A percentile compares a stretch with the other conserved stretches of the same genome.
Evolutionary conservation across 2,113 vertebrate genomes (phyloP).

Genomic region (Pterocles gutturalis): DNA sequence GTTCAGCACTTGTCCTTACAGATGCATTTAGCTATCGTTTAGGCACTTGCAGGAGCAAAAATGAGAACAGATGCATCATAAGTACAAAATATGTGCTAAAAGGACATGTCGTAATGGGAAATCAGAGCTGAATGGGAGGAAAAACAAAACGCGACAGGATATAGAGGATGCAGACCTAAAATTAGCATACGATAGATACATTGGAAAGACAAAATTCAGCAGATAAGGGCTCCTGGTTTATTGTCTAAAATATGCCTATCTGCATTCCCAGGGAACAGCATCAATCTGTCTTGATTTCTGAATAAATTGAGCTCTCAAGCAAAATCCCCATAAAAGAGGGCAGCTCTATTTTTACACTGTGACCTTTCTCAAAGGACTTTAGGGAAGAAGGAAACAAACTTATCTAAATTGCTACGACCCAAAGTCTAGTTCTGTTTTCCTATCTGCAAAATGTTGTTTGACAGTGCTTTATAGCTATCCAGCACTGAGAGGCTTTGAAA

Average conservation of each 20-base stretch:
- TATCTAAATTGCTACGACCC: neutral
- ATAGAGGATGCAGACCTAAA: constrained; percentile 38
- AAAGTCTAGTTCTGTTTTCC: neutral
- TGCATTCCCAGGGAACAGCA: constrained; percentile 52
- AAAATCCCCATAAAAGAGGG: constrained; percentile 38
- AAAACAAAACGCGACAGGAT: constrained; percentile 27
- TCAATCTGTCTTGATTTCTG: constrained; percentile 57
- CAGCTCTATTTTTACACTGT: constrained; percentile 46
- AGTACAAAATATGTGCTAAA: constrained; percentile 52
- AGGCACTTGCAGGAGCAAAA: constrained; percentile 32
- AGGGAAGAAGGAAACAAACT: constrained; percentile 10
- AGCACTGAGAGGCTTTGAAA: neutral
- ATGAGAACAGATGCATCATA: constrained; percentile 33
- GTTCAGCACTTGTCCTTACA: constrained; percentile 32
- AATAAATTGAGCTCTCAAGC: constrained; percentile 52
- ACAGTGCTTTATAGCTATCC: neutral
- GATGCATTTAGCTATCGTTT: constrained; percentile 13
- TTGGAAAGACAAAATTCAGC: constrained; percentile 32
- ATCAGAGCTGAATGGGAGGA: constrained; percentile 34
- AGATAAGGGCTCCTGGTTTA: constrained; percentile 51
- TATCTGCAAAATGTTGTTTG: neutral
- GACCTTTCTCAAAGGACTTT: constrained; percentile 59
- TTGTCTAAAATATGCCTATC: constrained; percentile 67
- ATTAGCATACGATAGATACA: constrained; percentile 34
- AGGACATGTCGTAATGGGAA: constrained; percentile 14